phyloP scores from a whole-genome alignment of 2,888 invertebrate genomes.

The Leistus spinibarbis region DNA sequence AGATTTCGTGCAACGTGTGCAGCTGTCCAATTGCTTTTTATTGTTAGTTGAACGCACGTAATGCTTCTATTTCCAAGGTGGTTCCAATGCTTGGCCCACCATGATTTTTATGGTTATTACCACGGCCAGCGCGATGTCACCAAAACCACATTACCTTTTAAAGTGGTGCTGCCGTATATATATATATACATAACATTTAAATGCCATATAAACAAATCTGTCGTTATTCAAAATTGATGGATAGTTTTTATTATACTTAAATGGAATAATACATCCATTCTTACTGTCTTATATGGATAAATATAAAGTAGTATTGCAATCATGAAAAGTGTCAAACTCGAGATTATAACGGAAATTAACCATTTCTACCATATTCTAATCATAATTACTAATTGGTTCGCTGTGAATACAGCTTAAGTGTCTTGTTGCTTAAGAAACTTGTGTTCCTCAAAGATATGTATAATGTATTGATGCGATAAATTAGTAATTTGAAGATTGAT shows the following conservation, averaged over 20 bases:
- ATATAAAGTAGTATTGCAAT: too few species aligned
- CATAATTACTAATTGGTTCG: too few species aligned
- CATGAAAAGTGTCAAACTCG: too few species aligned
- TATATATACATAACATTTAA: not conserved
- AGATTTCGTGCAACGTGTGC: not conserved
- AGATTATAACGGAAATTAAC: too few species aligned
- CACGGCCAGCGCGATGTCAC: not conserved
- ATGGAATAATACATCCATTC: too few species aligned
- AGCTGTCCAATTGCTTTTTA: not conserved
- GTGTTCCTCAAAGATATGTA: too few species aligned
- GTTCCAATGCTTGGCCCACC: not conserved
- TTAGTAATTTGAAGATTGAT: too few species aligned
- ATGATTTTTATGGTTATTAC: conserved; percentile 4
- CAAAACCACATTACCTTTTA: conserved; percentile 3
- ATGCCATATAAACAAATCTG: not conserved
- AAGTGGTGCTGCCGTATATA: conserved; percentile 2
- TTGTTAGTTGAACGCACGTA: not conserved
- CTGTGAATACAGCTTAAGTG: too few species aligned
- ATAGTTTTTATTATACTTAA: not conserved
- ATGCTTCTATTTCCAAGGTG: not conserved
- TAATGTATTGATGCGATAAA: too few species aligned
- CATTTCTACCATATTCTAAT: too few species aligned
- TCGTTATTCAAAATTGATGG: conserved; percentile 2
- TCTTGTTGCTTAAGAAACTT: too few species aligned
- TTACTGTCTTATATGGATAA: too few species aligned